Evolutionary conservation across 2,888 invertebrate genomes (phyloP).

Genomic region (Trichopria drosophilae): DNA sequence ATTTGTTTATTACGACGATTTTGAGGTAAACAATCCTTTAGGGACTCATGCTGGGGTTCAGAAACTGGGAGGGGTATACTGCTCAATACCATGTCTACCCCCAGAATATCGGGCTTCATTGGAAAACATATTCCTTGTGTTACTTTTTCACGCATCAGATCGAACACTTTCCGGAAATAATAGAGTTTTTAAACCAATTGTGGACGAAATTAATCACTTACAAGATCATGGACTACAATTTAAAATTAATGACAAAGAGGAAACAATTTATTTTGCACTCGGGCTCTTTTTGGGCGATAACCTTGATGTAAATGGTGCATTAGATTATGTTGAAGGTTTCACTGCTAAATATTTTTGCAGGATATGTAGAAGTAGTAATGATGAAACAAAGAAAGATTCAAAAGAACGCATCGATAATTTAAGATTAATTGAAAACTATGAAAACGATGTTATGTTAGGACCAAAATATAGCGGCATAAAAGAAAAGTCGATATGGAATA

Average conservation of each 20-base stretch:
- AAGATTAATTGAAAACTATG: slow-evolving; percentile 1
- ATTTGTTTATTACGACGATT: slow-evolving; percentile 5
- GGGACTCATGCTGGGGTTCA: background rate
- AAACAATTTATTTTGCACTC: slow-evolving; percentile 4
- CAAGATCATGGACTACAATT: background rate
- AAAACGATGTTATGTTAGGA: slow-evolving; percentile 4
- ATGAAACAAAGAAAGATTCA: background rate
- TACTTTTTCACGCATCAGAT: slow-evolving; percentile 3
- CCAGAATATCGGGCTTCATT: background rate
- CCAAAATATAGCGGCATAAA: slow-evolving; percentile 8
- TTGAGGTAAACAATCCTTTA: slow-evolving; percentile 3
- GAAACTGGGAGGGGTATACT: slow-evolving; percentile 5
- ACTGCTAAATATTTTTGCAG: background rate
- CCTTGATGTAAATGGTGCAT: background rate
- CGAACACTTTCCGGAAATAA: background rate
- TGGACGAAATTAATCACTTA: slow-evolving; percentile 2
- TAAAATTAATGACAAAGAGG: background rate
- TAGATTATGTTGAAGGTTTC: background rate
- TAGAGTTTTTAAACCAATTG: background rate
- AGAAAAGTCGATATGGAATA: slow-evolving; percentile 11
- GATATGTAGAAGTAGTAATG: background rate
- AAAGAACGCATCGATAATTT: slow-evolving; percentile 3
- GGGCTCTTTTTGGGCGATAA: slow-evolving; percentile 1
- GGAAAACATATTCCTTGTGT: slow-evolving; percentile 1
- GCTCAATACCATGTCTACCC: background rate